A percentile compares a stretch with the other conserved stretches of the same genome.
phyloP scores from a whole-genome alignment of 2,888 invertebrate genomes.

The Oasisia sp. region DNA sequence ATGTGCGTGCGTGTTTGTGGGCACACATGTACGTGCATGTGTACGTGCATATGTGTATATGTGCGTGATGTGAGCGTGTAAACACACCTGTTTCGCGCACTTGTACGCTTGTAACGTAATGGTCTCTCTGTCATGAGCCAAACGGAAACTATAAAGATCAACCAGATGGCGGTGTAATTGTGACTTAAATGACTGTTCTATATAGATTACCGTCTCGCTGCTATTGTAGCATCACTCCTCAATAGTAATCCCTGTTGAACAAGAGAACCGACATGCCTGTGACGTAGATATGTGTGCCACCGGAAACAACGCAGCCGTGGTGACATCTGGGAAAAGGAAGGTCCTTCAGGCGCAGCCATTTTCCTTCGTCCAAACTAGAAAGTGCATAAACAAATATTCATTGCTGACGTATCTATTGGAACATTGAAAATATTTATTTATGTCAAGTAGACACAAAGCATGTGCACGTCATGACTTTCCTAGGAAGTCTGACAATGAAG shows the following conservation, averaged over 20 bases:
- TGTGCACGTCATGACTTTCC: neutral
- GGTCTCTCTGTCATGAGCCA: no score
- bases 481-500: no score
- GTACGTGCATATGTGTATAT: neutral
- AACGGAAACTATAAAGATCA: no score
- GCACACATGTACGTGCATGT: neutral
- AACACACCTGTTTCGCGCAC: no score
- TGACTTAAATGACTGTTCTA: neutral
- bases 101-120: no score
- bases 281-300: slow-evolving; percentile 28
- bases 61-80: neutral
- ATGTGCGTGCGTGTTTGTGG: neutral
- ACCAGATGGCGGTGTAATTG: no score
- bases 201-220: neutral
- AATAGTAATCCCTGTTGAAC: neutral
- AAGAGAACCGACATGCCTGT: slow-evolving; percentile 18
- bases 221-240: neutral
- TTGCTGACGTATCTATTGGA: neutral
- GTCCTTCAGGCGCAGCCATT: slow-evolving; percentile 29
- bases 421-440: neutral
- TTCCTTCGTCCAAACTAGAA: slow-evolving; percentile 21
- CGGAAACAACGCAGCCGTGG: slow-evolving; percentile 27
- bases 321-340: slow-evolving; percentile 33
- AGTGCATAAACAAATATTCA: neutral
- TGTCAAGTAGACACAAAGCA: neutral